Conservation (phyloP, 2,113 vertebrate genomes). For the Pterocles burchelli region DNA sequence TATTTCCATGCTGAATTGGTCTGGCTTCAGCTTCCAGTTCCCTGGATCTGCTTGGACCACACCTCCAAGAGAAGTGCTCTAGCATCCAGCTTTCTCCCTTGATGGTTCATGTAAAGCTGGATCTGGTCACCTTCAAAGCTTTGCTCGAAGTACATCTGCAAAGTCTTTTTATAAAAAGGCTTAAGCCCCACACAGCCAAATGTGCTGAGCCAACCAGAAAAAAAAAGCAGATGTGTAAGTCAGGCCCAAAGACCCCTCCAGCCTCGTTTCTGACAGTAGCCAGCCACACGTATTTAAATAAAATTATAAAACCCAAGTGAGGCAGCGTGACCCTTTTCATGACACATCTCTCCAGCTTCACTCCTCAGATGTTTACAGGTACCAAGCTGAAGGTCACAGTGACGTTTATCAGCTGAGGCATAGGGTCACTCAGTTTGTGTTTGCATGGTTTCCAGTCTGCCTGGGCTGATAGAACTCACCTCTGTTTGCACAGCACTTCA, state of each 20-base stretch:
- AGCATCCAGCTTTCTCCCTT: not conserved
- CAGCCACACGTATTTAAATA: not conserved
- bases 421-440: not conserved
- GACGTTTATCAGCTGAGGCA: not conserved
- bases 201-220: not conserved
- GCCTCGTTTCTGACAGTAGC: not conserved
- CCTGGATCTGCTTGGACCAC: not conserved
- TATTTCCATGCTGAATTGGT: not conserved
- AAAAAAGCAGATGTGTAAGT: not conserved
- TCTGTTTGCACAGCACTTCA: not conserved
- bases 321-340: not conserved
- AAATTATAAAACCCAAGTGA: not conserved
- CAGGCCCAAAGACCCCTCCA: not conserved
- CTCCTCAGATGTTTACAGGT: not conserved
- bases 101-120: not conserved
- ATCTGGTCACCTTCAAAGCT: not conserved
- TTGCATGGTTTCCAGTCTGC: not conserved
- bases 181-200: not conserved
- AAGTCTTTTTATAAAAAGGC: not conserved
- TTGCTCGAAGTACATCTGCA: not conserved
- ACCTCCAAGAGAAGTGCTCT: not conserved
- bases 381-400: not conserved
- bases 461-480: not conserved
- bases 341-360: not conserved
- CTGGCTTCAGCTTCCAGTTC: not conserved